phyloP scores from a whole-genome alignment of 2,797 vertebrate genomes.

The Protonibea diacanthus region DNA sequence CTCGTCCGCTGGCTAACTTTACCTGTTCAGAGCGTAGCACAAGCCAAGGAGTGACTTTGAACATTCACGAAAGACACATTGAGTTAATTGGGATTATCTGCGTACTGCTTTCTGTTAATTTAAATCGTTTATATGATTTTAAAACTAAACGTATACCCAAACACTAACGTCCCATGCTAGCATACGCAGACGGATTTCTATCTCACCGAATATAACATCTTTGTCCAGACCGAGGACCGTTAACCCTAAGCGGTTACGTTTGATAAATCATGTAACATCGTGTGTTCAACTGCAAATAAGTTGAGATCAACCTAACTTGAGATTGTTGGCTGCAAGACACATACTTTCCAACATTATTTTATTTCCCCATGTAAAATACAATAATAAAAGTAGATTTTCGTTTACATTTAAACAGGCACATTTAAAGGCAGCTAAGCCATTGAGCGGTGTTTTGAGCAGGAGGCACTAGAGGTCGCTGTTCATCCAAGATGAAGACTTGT shows the following conservation, averaged over 20 bases:
- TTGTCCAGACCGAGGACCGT: conserved; percentile 19
- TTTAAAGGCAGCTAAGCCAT: conserved; percentile 47
- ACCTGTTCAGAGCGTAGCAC: neutral
- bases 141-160: neutral
- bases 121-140: neutral
- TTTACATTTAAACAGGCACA: conserved; percentile 74
- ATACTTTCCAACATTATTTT: neutral
- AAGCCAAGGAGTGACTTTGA: rapidly evolving
- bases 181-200: conserved; percentile 13
- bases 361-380: rapidly evolving
- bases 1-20: neutral
- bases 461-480: conserved; percentile 68
- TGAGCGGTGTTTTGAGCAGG: neutral
- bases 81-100: rapidly evolving
- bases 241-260: conserved; percentile 21
- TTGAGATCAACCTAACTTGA: rapidly evolving
- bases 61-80: rapidly evolving
- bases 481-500: conserved; percentile 6
- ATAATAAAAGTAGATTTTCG: neutral
- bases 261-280: neutral
- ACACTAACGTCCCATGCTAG: neutral
- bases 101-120: neutral
- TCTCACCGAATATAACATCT: conserved; percentile 55
- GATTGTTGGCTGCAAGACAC: rapidly evolving
- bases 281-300: rapidly evolving